These are phyloP conservation scores for Macrosteles quadrilineatus DNA, from an alignment of 1,140 invertebrate species.

Conservation along the genomic window DNA sequence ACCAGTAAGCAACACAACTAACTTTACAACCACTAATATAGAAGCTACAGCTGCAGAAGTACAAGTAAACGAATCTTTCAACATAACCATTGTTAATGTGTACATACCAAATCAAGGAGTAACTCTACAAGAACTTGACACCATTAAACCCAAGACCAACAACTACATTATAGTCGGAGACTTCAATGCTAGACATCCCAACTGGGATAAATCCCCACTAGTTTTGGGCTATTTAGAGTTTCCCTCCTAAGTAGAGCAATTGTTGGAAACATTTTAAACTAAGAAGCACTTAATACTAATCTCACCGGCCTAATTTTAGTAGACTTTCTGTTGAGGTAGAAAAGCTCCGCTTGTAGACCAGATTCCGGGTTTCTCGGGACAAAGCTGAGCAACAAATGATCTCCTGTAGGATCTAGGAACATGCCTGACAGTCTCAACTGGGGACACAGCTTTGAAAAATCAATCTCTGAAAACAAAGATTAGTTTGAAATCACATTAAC, in stretches of 20 bases:
- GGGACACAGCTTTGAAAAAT: conserved; percentile 24
- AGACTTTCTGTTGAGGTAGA: conserved; percentile 71
- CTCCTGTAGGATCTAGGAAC: conserved; percentile 84
- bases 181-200: too few species aligned
- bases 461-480: conserved; percentile 35
- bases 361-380: conserved; percentile 61
- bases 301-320: conserved; percentile 53
- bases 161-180: too few species aligned
- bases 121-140: too few species aligned
- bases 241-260: not conserved
- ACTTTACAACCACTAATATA: too few species aligned
- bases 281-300: too few species aligned
- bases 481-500: too few species aligned
- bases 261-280: not conserved
- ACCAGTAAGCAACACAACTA: too few species aligned
- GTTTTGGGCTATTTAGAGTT: not conserved
- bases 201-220: not conserved
- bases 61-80: too few species aligned
- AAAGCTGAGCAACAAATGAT: conserved; percentile 79
- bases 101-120: too few species aligned
- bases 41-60: too few species aligned
- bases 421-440: conserved; percentile 60
- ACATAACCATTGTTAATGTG: too few species aligned
- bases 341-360: conserved; percentile 67
- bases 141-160: too few species aligned